Percentiles rank a stretch among this genome's conserved stretches.
Conservation (phyloP, 2,888 invertebrate species). For the Hyposoter dolosus region DNA sequence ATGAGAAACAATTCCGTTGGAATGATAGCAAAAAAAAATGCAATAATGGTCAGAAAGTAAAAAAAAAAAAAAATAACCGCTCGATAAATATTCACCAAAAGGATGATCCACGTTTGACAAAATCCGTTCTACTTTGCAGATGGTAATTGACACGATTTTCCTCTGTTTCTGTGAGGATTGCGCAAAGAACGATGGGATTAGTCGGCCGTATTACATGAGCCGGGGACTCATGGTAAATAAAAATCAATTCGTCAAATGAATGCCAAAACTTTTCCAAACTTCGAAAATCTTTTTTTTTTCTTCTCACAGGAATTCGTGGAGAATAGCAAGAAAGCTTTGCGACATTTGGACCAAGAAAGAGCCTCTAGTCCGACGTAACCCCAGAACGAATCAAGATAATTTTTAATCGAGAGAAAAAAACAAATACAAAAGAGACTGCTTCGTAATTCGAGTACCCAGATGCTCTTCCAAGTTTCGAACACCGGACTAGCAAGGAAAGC, state of each 20-base stretch:
- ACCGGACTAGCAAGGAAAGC: background rate
- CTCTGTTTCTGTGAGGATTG: slow-evolving; percentile 90
- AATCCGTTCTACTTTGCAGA: slow-evolving; percentile 84
- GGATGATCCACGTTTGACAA: slow-evolving; percentile 24
- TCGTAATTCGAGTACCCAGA: slow-evolving; percentile 36
- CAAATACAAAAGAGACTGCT: slow-evolving; percentile 41
- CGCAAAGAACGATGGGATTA: slow-evolving; percentile 88
- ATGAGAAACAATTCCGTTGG: background rate
- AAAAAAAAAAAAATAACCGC: too few species aligned
- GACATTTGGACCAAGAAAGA: slow-evolving; percentile 71
- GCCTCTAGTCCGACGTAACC: slow-evolving; percentile 61
- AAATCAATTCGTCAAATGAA: slow-evolving; percentile 14
- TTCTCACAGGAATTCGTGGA: slow-evolving; percentile 86
- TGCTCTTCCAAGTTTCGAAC: slow-evolving; percentile 13
- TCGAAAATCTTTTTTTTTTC: slow-evolving; percentile 7
- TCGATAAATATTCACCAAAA: too few species aligned
- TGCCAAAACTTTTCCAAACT: background rate
- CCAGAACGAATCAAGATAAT: background rate
- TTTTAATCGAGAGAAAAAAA: slow-evolving; percentile 27
- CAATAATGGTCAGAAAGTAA: background rate
- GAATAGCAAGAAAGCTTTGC: slow-evolving; percentile 86
- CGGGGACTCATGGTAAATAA: slow-evolving; percentile 87
- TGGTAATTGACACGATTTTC: slow-evolving; percentile 90
- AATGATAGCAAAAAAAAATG: background rate
- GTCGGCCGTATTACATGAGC: slow-evolving; percentile 88